Evolutionary conservation across 2,113 vertebrate species (phyloP), one percentile per base, ranked within the genome.

Genomic region (Neoarius graeffei): DNA sequence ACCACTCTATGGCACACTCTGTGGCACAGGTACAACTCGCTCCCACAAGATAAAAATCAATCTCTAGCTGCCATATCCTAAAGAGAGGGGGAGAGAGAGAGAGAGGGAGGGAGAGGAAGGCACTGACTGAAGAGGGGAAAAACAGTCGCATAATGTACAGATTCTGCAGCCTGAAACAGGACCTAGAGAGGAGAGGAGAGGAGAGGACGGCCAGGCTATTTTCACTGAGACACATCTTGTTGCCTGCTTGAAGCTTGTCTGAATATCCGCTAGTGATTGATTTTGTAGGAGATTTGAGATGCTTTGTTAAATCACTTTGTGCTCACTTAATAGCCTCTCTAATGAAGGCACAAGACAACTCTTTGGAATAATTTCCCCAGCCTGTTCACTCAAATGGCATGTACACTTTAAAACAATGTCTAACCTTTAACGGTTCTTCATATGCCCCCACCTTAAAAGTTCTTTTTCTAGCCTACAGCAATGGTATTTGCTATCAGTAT

Each of bases 11-110:
- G 96, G 95, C 95, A 95, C 95, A 95, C 95, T 95, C 95, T 96
- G 95, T 96, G 95, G 95, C 95, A 94, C 95, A 95, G 95, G 95
- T 95, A 96, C 96, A 95, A 91, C 95, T 93, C 95, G 94, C 94
- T 95, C 95, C 96, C 96, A 96, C 95, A 96, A 95, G 96, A 96
- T 96, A 95, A 96, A 96, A 96, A 96, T 96, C 95, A 96, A 95
- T 96, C 95, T 96, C 95, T 96, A 96, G 96, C 92, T 93, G 94
- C 95, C 94, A 94, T 92, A 94, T 94, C 94, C 94, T 94, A 93
- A 93, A 95, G 94, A 93, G 93, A 94, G 84, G 67, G 79, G 35
- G 76, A 79, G 42, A 73, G 69, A 93, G 92, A 59, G 57, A 17
- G 57, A 59, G 93, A 93, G 91, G 92, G 91, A 90, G 90, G 85